A percentile compares a stretch with the other conserved stretches of the same genome.
Conservation (phyloP, 1,140 invertebrate genomes). For the Monochamus saltuarius region DNA sequence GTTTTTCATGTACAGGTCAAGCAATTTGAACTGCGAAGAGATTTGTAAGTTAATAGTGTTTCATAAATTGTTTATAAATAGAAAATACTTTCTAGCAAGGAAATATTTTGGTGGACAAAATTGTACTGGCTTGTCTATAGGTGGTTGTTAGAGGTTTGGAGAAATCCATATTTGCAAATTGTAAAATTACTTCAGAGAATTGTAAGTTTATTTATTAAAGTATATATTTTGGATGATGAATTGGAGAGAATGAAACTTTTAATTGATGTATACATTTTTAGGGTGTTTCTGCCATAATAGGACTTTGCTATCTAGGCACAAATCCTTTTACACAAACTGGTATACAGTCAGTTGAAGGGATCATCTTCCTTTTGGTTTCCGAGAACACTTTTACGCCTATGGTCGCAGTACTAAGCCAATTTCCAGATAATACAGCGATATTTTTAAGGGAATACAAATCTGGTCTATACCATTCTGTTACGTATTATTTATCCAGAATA, state of each 20-base stretch:
- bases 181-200: constrained; percentile 75
- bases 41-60: constrained; percentile 13
- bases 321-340: constrained; percentile 69
- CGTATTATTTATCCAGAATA: constrained; percentile 76
- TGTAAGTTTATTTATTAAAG: constrained; percentile 63
- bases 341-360: constrained; percentile 80
- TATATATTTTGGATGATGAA: too few relatives aligned
- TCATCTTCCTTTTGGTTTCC: constrained; percentile 78
- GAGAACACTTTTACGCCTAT: constrained; percentile 87
- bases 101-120: constrained; percentile 63
- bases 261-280: constrained; percentile 48
- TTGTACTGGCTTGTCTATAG: constrained; percentile 70
- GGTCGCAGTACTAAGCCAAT: constrained; percentile 77
- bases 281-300: constrained; percentile 73
- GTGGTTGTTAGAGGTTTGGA: constrained; percentile 64
- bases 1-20: constrained; percentile 21
- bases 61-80: background rate
- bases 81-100: constrained; percentile 53
- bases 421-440: constrained; percentile 76
- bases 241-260: too few relatives aligned
- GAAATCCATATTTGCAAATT: constrained; percentile 72
- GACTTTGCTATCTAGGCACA: constrained; percentile 75
- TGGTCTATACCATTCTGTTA: constrained; percentile 70
- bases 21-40: constrained; percentile 36
- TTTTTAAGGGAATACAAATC: constrained; percentile 76